A percentile compares a stretch with the other conserved stretches of the same genome.
Conservation (phyloP, 2,113 vertebrate species). For the Theropithecus gelada region DNA sequence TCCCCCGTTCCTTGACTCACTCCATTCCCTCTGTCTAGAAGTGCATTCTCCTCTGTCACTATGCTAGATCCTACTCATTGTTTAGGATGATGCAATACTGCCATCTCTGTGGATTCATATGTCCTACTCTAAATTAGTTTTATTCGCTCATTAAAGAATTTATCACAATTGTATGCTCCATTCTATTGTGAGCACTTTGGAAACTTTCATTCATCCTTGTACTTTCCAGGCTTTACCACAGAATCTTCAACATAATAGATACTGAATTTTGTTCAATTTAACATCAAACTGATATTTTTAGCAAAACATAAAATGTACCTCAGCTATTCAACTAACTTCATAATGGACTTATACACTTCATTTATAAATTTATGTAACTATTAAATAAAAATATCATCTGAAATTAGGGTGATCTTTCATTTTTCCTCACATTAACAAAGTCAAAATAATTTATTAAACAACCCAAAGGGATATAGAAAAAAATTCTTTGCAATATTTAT, state of each 20-base stretch:
- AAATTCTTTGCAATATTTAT: conserved; percentile 27
- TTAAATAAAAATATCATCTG: not conserved
- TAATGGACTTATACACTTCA: not conserved
- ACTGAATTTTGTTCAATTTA: not conserved
- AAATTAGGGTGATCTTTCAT: not conserved
- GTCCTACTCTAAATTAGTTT: not conserved
- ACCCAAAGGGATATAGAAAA: not conserved
- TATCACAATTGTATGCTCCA: not conserved
- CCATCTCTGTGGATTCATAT: not conserved
- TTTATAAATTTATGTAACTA: conserved; percentile 30
- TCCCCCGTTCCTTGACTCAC: not conserved
- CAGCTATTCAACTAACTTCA: conserved; percentile 38
- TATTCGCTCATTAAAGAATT: not conserved
- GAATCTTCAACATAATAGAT: not conserved
- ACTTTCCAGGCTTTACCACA: not conserved
- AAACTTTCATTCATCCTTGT: not conserved
- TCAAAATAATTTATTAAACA: conserved; percentile 46
- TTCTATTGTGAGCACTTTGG: not conserved
- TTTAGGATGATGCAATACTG: not conserved
- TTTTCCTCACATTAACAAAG: conserved; percentile 10
- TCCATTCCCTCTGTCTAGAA: not conserved
- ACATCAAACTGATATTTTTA: conserved; percentile 22
- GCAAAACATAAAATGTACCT: conserved; percentile 45
- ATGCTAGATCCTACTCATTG: not conserved
- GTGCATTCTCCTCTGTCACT: not conserved